These are phyloP conservation scores for Scytalopus superciliaris DNA, from an alignment of 2,113 vertebrate species.

Conservation along the genomic window DNA sequence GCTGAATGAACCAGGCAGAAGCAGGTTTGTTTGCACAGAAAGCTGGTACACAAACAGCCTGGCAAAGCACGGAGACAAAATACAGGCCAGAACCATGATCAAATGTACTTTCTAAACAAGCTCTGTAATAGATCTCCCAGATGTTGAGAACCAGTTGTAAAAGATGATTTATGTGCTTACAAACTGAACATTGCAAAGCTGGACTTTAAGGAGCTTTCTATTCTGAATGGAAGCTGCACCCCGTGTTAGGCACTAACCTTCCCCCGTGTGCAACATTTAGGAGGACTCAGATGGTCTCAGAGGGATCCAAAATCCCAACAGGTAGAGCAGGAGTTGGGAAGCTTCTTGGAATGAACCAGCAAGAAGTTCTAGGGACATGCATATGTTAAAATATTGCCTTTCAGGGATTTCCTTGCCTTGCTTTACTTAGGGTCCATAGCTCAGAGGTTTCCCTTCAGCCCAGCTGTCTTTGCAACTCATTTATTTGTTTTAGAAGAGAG, in stretches of 20 bases:
- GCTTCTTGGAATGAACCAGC: background rate
- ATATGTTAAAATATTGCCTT: background rate
- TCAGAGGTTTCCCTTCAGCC: background rate
- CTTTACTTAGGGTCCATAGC: background rate
- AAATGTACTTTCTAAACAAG: background rate
- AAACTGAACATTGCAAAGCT: background rate
- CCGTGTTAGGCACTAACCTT: rapidly evolving
- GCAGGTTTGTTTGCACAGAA: background rate
- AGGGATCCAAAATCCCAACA: background rate
- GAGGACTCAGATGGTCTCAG: background rate
- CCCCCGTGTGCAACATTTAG: background rate
- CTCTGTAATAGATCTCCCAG: background rate
- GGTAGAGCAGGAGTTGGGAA: background rate
- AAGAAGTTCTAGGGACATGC: background rate
- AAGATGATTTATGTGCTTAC: background rate
- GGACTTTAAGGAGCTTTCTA: background rate
- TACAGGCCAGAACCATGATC: background rate
- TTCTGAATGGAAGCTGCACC: background rate
- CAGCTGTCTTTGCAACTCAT: background rate
- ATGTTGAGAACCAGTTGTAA: background rate
- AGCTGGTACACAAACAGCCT: background rate
- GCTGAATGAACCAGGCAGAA: background rate
- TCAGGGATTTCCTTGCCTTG: background rate
- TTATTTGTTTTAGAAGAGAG: background rate
- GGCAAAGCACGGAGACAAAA: background rate